phyloP scores from a whole-genome alignment of 2,797 vertebrate species.

The Gymnothorax reevesii region DNA sequence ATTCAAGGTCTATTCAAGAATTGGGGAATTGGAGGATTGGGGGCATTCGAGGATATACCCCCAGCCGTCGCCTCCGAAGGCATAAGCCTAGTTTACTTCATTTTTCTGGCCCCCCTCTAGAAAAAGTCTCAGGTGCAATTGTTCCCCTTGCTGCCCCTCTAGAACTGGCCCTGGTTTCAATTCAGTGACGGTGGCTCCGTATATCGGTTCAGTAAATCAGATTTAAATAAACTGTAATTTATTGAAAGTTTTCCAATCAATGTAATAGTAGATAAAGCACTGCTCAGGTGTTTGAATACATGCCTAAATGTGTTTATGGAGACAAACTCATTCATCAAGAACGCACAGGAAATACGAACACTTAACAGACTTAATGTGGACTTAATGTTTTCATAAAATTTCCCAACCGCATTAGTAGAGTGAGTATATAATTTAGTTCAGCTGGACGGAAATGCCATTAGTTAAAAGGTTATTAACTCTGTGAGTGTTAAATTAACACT shows the following conservation, averaged over 20 bases:
- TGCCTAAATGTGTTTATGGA: not conserved
- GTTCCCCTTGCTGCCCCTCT: not conserved
- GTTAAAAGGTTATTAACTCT: not conserved
- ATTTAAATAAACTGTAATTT: not conserved
- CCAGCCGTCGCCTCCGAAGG: too few species aligned
- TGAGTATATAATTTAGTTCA: not conserved
- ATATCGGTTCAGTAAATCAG: not conserved
- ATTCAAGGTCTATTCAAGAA: too few species aligned
- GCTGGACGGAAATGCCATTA: not conserved
- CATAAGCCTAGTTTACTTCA: too few species aligned
- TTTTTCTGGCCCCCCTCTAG: too few species aligned
- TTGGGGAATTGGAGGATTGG: too few species aligned
- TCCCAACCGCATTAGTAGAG: not conserved
- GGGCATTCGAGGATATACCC: too few species aligned
- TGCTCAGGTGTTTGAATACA: not conserved
- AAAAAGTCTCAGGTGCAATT: not conserved
- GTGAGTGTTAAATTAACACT: not conserved
- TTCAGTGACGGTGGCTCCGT: not conserved
- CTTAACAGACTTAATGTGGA: not conserved
- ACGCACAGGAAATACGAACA: not conserved
- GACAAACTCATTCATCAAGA: not conserved
- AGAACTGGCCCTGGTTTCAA: not conserved
- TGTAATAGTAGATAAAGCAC: not conserved
- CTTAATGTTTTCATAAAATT: not conserved
- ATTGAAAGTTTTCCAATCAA: not conserved